phyloP scores from a whole-genome alignment of 2,113 vertebrate species.

The Vidua macroura region DNA sequence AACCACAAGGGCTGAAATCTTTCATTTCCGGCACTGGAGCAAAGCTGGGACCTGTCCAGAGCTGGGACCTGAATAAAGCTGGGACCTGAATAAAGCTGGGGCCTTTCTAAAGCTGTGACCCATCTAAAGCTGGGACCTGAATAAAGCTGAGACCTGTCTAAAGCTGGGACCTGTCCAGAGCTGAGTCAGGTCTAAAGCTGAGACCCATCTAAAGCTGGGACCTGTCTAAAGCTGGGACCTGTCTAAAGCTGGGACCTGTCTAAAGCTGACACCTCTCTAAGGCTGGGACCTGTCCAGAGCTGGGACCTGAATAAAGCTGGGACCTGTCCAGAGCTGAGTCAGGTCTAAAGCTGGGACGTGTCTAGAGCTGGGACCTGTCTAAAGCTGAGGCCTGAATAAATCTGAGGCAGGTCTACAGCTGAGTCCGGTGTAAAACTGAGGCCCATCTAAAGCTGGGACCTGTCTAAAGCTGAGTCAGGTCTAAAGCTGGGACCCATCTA shows the following conservation, averaged over 20 bases:
- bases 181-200: not conserved
- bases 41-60: not conserved
- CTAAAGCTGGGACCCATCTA: not conserved
- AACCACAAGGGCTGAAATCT: accelerated
- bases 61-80: not conserved
- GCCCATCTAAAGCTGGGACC: not conserved
- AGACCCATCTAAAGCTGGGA: too few relatives aligned
- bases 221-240: not conserved
- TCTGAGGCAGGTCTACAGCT: not conserved
- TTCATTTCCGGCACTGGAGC: not conserved
- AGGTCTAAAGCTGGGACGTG: too few relatives aligned
- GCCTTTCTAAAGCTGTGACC: not conserved
- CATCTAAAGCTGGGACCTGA: accelerated
- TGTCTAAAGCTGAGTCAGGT: not conserved
- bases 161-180: accelerated
- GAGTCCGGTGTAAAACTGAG: too few relatives aligned
- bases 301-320: accelerated
- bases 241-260: not conserved
- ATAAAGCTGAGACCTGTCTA: not conserved
- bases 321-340: not conserved
- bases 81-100: not conserved
- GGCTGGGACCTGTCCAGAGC: not conserved
- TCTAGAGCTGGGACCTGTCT: accelerated
- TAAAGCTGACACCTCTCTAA: too few relatives aligned
- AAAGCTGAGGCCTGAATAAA: too few relatives aligned